Base-by-base conservation (phyloP, 2,888 invertebrate genomes). In the Drosophila ustulata region DNA sequence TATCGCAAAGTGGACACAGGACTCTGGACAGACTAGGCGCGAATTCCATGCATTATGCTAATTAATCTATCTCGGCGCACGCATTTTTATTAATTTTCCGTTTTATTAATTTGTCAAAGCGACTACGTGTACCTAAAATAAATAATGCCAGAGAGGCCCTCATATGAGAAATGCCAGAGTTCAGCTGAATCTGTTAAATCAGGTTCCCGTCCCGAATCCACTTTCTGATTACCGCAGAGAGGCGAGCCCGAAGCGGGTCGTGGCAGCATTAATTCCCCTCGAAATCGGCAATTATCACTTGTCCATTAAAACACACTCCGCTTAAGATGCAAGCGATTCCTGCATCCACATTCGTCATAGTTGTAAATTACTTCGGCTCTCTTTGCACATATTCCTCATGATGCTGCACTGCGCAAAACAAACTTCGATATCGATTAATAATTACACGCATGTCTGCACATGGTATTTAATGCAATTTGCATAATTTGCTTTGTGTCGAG, bases 81-180 rank as follows among this genome's bases (percentile, higher is more conserved):
- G 45, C 2, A 25, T 34, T 34, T 26, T 56, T 37, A 46, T 37
- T 37, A 37, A 46, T 46, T 46, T 46, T 46, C 46, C 28, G 53
- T 55, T 51, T 55, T 30, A 39, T 46, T 30, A 28, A 52, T 6
- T 39, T 28, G 18, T 18, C n/a, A 34, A 13, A 23, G 18, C 18
- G 18, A 34, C 23, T 39, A 34, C 11, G 23, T 37, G 13, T 28
- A 18, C 3, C 37, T 50, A 28, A 52, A 52, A 41, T 23, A 58
- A 64, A 52, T 32, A 23, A 32, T 43, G 2, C 9, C 18, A 18
- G 11, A 47, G 28, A 47, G 18, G 43, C 32, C 26, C 28, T 9
- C 23, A 41, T 18, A 18, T n/a, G 5, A 34, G 0, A 71, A 78
- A 78, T 78, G 61, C 45, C 77, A 80, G 49, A 80, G 77, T 68